Base-by-base conservation (phyloP, 2,797 vertebrate species). In the Danio kyathit region DNA sequence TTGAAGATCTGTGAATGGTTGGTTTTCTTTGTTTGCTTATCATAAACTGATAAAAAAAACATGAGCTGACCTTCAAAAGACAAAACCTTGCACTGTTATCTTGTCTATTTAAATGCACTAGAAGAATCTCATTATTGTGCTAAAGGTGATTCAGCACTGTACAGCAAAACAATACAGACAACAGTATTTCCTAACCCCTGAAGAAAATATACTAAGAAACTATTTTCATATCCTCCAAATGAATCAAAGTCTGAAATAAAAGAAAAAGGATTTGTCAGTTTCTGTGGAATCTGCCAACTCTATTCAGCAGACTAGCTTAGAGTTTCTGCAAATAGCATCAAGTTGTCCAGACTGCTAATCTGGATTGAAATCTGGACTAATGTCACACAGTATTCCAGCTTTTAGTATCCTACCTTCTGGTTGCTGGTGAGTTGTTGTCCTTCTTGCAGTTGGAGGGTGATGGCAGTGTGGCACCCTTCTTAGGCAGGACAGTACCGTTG, bases 401-500 rank as follows among this genome's bases (percentile, higher is more conserved):
- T 8, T 41, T 29, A 12, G 13, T 6, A 5, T 57, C 88, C 80
- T 91, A 99, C 98, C 96, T 97, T 93, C 96, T 99, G 91, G 90
- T 92, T 89, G 94, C 89, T 70, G 94, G 86, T 16, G 90, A 52
- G 82, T 92, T 79, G 82, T 92, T 79, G 82, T 98, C 97, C 89
- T 97, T 99, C 89, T 96, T 96, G 91, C 92, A 90, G 89, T 96
- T 96, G 5, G 96, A 98, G 1, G 97, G 96, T 54, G 97, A 98
- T 17, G 97, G 95, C 76, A 98, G 94, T 81, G 96, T 96, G 84
- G 95, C 89, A 54, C 94, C 89, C 92, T 98, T 99, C 96, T 99
- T 99, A 96, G 97, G 97, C 95, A 98, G 90, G 89, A 98, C 92
- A 49, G 95, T 96, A 88, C 97, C 98, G 44, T 97, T 99, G 94